These are phyloP conservation scores for Carlito syrichta DNA, from an alignment of 2,113 vertebrate genomes.

Conservation along the genomic window DNA sequence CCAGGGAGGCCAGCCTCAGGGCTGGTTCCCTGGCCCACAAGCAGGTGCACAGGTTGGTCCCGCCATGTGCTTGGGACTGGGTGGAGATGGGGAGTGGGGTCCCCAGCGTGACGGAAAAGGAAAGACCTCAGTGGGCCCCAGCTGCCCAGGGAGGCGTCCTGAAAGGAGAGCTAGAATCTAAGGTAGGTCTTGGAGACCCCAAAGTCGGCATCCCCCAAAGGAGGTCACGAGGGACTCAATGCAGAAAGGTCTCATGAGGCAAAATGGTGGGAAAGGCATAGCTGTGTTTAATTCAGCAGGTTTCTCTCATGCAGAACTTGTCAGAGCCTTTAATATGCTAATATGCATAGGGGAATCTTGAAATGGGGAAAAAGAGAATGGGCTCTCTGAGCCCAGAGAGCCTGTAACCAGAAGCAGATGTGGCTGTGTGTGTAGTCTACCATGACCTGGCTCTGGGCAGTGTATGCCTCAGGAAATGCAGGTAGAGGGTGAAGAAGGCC, in stretches of 20 bases:
- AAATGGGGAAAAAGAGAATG: neutral
- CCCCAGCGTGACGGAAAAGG: no score
- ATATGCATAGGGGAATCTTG: neutral
- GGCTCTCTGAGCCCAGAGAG: fast-evolving
- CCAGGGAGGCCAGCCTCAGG: neutral
- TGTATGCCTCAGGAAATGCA: fast-evolving
- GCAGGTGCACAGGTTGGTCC: neutral
- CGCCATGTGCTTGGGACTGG: fast-evolving
- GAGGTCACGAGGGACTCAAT: neutral
- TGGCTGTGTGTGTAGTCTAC: neutral
- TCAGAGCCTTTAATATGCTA: neutral
- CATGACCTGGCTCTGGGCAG: neutral
- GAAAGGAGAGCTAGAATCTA: neutral
- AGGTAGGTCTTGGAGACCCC: neutral
- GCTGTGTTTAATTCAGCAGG: no score
- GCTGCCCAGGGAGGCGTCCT: neutral
- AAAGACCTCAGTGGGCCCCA: neutral
- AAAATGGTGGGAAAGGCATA: neutral
- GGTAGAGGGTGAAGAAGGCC: fast-evolving
- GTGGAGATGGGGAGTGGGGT: neutral
- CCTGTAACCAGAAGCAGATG: neutral
- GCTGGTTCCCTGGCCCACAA: no score
- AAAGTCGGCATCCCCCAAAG: neutral
- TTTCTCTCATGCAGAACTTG: neutral
- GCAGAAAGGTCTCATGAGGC: neutral